Evolutionary conservation across 2,888 invertebrate genomes (phyloP), one percentile per base, ranked within the genome.

Genomic region (Falcaria lacertinaria): DNA sequence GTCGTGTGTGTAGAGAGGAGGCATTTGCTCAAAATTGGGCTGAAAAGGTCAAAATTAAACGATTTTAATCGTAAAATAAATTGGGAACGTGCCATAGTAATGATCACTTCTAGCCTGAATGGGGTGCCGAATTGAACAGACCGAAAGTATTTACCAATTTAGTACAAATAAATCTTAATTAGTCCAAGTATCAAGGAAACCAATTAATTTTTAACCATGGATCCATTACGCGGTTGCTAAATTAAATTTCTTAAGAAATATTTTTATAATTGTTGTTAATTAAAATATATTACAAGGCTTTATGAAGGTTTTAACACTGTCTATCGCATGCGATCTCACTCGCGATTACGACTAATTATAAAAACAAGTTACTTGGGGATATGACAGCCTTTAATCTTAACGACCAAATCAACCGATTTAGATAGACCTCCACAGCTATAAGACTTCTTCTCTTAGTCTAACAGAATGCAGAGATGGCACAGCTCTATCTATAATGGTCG

Each of bases 401-500:
- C 35, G n/a, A 13, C 6, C n/a, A 36, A 36, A 19, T 19, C 11
- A 15, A 25, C 37, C 37, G 22, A 4, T 37, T 14, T 17, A 22
- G 3, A n/a, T 1, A 22, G 37, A 37, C 14, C 37, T 37, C 22
- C 16, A 8, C 8, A 22, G 14, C 11, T 22, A 37, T 17, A 13
- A 17, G 1, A 4, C 6, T 22, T 22, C 37, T 14, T 33, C n/a
- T 37, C 19, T 19, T 36, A 35, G 32, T 34, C 8, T 16, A 34
- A 39, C 35, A 7, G 17, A 7, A 39, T 47, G 37, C 39, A 54
- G 45, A 50, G 60, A 22, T 5, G 13, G 13, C 14, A 22, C 7
- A 36, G 48, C 41, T 61, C 64, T 47, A n/a, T 19, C 44, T 54
- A 51, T 16, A 40, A 15, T 60, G 60, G 66, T 41, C 33, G 15